Percentiles rank a stretch among this genome's conserved stretches.
These are phyloP conservation scores for Lepetodrilus schrolli DNA, from an alignment of 2,888 invertebrate species.

Conservation along the genomic window DNA sequence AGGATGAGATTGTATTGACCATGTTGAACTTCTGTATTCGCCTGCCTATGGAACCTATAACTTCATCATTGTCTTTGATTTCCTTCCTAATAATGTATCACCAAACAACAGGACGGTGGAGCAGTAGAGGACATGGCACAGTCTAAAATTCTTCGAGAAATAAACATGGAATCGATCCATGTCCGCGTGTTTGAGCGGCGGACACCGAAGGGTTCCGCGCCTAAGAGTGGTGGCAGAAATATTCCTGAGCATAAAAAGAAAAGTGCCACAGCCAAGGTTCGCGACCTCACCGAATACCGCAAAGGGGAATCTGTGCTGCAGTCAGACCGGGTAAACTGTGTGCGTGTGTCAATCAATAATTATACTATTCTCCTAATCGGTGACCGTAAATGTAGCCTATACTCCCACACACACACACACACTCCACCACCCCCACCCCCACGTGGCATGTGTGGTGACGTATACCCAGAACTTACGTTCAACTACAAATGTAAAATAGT, in stretches of 20 bases:
- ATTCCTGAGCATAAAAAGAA: not conserved
- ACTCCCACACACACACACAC: not conserved
- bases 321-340: not conserved
- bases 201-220: not conserved
- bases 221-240: not conserved
- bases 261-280: not conserved
- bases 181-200: conserved; percentile 10
- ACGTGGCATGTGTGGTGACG: not conserved
- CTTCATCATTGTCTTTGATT: no score
- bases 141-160: conserved; percentile 7
- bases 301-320: not conserved
- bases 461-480: not conserved
- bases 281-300: not conserved
- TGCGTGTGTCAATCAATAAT: not conserved
- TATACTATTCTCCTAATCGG: not conserved
- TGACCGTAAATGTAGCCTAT: not conserved
- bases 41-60: no score
- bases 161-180: conserved; percentile 22
- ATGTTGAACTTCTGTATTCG: no score
- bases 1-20: no score
- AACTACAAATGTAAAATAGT: not conserved
- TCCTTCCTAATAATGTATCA: not conserved
- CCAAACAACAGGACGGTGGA: not conserved
- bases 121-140: not conserved
- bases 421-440: no score